phyloP scores from a whole-genome alignment of 1,140 invertebrate genomes.

The Bombus fervidus region DNA sequence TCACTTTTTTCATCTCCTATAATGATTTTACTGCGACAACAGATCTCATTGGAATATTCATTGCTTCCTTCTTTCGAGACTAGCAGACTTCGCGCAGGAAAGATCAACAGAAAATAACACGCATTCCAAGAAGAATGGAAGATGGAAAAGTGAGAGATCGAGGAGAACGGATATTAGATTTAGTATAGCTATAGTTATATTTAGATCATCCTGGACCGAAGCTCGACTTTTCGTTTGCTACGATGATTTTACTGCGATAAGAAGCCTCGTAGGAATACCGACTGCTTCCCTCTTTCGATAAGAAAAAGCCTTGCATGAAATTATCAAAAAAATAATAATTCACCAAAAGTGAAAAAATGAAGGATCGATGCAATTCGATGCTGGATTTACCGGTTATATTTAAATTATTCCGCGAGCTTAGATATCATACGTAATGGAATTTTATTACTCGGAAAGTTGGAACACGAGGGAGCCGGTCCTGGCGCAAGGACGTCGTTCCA shows the following conservation, averaged over 20 bases:
- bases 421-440: neutral
- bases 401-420: neutral
- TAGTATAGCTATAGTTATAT: too few relatives aligned
- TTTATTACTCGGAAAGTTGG: constrained; percentile 17
- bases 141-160: neutral
- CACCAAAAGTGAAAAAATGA: too few relatives aligned
- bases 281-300: too few relatives aligned
- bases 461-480: constrained; percentile 9
- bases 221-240: too few relatives aligned
- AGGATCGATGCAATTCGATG: neutral
- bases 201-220: too few relatives aligned
- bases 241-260: too few relatives aligned
- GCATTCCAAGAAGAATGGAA: too few relatives aligned
- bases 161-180: neutral
- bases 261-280: too few relatives aligned
- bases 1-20: neutral
- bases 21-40: neutral
- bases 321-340: too few relatives aligned
- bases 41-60: neutral
- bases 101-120: neutral
- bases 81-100: neutral
- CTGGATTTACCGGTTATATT: neutral
- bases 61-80: neutral
- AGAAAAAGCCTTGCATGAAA: too few relatives aligned
- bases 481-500: constrained; percentile 39